These are phyloP conservation scores for Papilio helenus DNA, from an alignment of 1,140 invertebrate species.

Conservation along the genomic window DNA sequence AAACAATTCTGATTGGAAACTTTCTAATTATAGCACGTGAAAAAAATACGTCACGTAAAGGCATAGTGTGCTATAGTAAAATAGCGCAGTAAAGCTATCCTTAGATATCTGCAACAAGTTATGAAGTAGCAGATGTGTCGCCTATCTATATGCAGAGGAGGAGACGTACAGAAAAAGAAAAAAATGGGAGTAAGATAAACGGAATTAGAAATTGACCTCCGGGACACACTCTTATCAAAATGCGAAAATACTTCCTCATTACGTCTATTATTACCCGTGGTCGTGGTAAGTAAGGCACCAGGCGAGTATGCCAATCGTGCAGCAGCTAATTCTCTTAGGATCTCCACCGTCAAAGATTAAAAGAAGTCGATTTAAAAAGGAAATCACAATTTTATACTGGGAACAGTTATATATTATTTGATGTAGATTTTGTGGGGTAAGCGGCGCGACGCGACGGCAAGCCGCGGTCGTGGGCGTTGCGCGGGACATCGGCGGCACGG, in stretches of 20 bases:
- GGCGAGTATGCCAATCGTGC: no score
- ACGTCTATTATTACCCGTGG: no score
- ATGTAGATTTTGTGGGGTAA: conserved; percentile 72
- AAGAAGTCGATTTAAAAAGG: neutral
- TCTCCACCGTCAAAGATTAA: neutral
- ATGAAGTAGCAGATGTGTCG: no score
- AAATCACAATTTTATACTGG: conserved; percentile 52
- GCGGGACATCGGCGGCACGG: conserved; percentile 55
- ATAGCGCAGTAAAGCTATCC: neutral
- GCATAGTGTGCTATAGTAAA: no score
- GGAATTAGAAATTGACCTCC: no score
- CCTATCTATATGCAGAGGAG: no score
- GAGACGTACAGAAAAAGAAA: no score
- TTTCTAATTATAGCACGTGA: neutral
- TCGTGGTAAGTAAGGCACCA: no score
- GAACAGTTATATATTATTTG: conserved; percentile 67
- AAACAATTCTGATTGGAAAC: neutral
- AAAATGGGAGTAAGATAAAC: neutral
- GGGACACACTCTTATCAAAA: neutral
- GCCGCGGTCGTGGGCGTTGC: conserved; percentile 64
- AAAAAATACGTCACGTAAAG: no score
- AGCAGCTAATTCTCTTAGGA: no score
- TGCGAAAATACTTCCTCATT: no score
- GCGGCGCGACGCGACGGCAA: conserved; percentile 71
- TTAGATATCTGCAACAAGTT: no score